These are phyloP conservation scores for Tragelaphus buxtoni DNA, from an alignment of 2,113 vertebrate genomes.

Conservation along the genomic window DNA sequence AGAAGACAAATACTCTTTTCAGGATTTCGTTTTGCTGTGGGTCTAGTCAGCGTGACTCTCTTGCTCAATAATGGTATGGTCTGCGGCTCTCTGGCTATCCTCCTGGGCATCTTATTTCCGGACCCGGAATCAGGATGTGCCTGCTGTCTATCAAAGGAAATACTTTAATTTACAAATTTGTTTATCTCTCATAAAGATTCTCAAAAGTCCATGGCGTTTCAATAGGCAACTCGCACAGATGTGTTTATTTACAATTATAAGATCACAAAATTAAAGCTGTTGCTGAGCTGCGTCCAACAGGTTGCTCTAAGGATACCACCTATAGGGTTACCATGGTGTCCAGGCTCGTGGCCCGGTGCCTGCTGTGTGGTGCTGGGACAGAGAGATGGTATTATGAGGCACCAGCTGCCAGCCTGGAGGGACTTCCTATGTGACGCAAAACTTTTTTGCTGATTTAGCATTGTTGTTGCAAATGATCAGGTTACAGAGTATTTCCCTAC, in stretches of 20 bases:
- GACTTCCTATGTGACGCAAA: accelerated
- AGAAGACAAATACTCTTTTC: background rate
- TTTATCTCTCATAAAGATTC: background rate
- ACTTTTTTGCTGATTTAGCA: background rate
- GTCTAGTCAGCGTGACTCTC: background rate
- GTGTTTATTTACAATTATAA: background rate
- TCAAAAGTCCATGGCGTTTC: background rate
- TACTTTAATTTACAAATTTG: background rate
- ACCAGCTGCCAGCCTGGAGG: background rate
- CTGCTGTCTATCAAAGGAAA: background rate
- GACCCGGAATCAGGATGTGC: background rate
- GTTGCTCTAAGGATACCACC: background rate
- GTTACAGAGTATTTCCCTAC: background rate
- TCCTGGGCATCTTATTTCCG: background rate
- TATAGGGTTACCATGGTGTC: background rate
- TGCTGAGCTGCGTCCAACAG: background rate
- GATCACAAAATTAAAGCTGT: background rate
- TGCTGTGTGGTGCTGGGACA: background rate
- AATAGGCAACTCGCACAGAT: background rate
- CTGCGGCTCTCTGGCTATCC: background rate
- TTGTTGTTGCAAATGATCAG: background rate
- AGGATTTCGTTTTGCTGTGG: background rate
- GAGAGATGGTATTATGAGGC: background rate
- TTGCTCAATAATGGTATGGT: background rate
- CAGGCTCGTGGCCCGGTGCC: too few species aligned